Evolutionary conservation across 2,888 invertebrate species (phyloP), one percentile per base, ranked within the genome.

Genomic region (Chrysolina americana): DNA sequence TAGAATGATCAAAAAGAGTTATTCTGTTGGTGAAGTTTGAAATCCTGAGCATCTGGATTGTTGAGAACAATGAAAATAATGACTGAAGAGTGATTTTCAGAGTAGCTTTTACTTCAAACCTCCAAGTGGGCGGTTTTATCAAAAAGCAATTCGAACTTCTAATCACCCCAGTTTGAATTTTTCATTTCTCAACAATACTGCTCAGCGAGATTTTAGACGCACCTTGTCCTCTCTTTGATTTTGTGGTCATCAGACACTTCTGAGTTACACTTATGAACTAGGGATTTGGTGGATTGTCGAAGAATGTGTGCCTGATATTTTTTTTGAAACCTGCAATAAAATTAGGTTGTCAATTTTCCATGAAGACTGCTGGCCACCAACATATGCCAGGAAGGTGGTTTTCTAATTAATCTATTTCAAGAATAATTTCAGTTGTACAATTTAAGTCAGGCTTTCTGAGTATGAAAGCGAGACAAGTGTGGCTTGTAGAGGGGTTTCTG

Each of bases 1-100:
- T 68, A 65, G 56, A 62, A 13, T 65, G 21, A 64, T 19, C 47
- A 44, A n/a, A 44, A n/a, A 4, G 48, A n/a, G 17, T 48, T 1
- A 48, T 11, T 48, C 48, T 48, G 0, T n/a, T 48, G 48, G 17
- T 10, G 10, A 48, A 48, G 48, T 48, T 36, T 36, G 36, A 36
- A 36, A 36, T 36, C 36, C 36, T 36, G 3, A 48, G 48, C 48
- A 10, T 48, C 17, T 36, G n/a, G 48, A 48, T 48, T 48, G 48
- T 17, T 48, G 48, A 10, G 48, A 48, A 48, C 17, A 48, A 9
- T 48, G 17, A 48, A 48, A 48, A 48, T 17, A 17, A 48, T 48
- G 48, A 48, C 17, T 48, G n/a, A 10, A 9, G 8, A 17, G 17
- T 17, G 48, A 48, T 48, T 48, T 48, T n/a, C 17, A 48, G 48